Conservation (phyloP, 2,888 invertebrate species). For the Lamellibrachia columna region DNA sequence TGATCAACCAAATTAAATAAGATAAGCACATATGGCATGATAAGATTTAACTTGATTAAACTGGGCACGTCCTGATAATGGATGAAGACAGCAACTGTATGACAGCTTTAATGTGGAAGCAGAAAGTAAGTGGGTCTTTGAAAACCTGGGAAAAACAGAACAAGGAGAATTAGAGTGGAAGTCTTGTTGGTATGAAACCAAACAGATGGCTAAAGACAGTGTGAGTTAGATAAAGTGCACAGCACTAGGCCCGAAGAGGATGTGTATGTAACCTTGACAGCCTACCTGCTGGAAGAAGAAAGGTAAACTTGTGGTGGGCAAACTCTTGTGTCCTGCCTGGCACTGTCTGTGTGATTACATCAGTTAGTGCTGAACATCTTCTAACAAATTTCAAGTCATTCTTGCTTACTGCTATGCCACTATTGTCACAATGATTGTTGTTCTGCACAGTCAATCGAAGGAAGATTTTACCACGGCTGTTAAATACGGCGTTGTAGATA, state of each 20-base stretch:
- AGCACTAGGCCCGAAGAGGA: background rate
- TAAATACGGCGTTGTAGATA: background rate
- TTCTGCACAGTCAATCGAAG: conserved; percentile 5
- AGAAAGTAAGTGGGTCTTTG: no score
- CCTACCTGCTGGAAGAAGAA: background rate
- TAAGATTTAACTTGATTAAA: no score
- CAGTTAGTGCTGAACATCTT: background rate
- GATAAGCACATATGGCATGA: no score
- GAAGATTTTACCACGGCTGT: background rate
- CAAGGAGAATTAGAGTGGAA: no score
- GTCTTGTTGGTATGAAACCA: no score
- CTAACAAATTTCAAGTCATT: background rate
- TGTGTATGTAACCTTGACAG: background rate
- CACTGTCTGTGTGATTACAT: background rate
- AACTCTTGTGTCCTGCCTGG: background rate
- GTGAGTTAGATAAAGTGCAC: no score
- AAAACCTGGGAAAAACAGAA: no score
- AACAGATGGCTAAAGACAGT: no score
- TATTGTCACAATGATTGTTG: background rate
- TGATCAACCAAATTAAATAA: no score
- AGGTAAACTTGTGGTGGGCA: background rate
- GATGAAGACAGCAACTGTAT: no score
- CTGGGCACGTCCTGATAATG: no score
- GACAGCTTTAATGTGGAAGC: no score
- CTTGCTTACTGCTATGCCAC: background rate